Base-by-base conservation (phyloP, 2,888 invertebrate genomes). In the Apoda limacodes region DNA sequence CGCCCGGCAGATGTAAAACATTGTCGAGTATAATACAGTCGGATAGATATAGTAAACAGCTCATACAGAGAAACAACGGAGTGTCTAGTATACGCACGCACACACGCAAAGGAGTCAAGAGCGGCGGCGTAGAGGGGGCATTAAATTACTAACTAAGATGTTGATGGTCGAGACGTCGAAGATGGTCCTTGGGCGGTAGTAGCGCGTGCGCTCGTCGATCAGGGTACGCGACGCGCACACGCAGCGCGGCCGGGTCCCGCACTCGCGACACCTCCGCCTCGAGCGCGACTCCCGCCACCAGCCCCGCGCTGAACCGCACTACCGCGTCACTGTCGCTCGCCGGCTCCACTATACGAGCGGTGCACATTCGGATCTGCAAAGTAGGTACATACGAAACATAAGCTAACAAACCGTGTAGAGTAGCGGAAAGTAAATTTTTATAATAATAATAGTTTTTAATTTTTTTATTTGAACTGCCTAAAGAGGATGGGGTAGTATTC, bases 261-360 rank as follows among this genome's bases (percentile, higher is more conserved):
- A 96, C 82, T 66, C 94, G 90, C 43, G 86, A 82, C 40, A 98
- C 84, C 60, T 93, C 93, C 1, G 94, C 95, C 52, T 95, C 92
- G 33, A 97, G 82, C 9, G 90, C 90, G 21, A 97, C 87, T 19
- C 92, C 92, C 37, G 95, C 86, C 28, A 96, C 88, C 3, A 98
- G 83, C 0, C 97, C 97, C 0, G 97, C 95, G 19, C 95, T 94
- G 58, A 97, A 95, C 56, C 95, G 95, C 34, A 95, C 76, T 2
- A 93, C 89, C 9, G 89, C 88, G 47, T 85, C 83, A 47, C 84
- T 85, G 58, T 92, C 88, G 19, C 89, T 89, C 25, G 88, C 87
- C 2, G 96, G 96, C 58, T 96, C 94, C 29, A 92, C 76, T 41
- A 97, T 92, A 3, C 83, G 84, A 4, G 92, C 93, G 11, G 86